Conservation (phyloP, 2,888 invertebrate genomes). For the Pinctada fucata region DNA sequence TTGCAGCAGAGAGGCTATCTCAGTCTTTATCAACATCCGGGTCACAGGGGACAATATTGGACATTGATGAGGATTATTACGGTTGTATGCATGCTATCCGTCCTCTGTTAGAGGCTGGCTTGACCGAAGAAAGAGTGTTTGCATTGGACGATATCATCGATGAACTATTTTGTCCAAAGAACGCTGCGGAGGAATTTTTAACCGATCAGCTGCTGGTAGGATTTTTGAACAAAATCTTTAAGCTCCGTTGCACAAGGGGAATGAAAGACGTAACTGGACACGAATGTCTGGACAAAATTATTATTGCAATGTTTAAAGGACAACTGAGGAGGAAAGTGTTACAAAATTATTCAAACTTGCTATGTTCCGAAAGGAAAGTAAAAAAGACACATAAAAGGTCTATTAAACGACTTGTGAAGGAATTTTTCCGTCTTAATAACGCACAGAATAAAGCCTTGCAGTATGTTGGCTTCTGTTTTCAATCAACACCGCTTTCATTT, state of each 20-base stretch:
- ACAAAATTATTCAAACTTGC: background rate
- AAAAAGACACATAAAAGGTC: background rate
- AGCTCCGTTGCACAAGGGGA: slow-evolving; percentile 16
- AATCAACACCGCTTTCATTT: slow-evolving; percentile 52
- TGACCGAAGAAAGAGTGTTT: slow-evolving; percentile 42
- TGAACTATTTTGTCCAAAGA: slow-evolving; percentile 57
- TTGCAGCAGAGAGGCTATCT: slow-evolving; percentile 46
- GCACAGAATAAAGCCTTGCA: background rate
- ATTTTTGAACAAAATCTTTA: slow-evolving; percentile 20
- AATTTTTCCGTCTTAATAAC: background rate
- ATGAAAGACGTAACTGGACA: background rate
- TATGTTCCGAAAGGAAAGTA: background rate
- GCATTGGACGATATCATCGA: slow-evolving; percentile 49
- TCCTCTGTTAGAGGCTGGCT: slow-evolving; percentile 51
- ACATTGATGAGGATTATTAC: slow-evolving; percentile 69
- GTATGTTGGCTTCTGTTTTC: slow-evolving; percentile 47
- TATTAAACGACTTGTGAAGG: background rate
- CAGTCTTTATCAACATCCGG: slow-evolving; percentile 37
- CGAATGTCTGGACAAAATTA: background rate
- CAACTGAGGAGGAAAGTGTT: background rate
- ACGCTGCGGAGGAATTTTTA: slow-evolving; percentile 50
- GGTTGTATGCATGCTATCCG: slow-evolving; percentile 63
- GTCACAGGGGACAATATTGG: slow-evolving; percentile 56
- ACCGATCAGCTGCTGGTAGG: slow-evolving; percentile 49
- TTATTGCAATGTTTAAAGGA: background rate